Evolutionary conservation across 2,888 invertebrate species (phyloP), one percentile per base, ranked within the genome.

Genomic region (Calephelis perditalis): DNA sequence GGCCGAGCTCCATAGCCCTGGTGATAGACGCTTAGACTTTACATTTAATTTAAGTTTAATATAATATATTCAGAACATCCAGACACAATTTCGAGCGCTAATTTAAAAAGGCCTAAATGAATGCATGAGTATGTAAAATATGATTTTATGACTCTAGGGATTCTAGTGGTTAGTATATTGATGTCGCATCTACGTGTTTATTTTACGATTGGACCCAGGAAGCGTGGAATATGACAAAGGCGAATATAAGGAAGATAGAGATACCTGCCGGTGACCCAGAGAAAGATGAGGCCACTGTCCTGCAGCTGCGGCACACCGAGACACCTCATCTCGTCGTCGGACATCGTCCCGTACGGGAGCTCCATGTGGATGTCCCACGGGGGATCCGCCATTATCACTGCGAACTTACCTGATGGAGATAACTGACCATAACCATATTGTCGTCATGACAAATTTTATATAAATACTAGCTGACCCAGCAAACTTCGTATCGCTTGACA

Each of bases 341-440:
- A 98, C 97, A 99, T 98, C 0, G 99, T 99, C 2, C 98, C 99
- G 80, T 99, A 99, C 0, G 99, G 99, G 56, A 99, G 91, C 84
- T 99, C 99, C 99, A 99, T 99, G 81, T 99, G 99, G 69, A 99
- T 99, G 78, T 99, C 99, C 99, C 99, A 99, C 0, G 99, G 99
- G 0, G 98, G 98, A 83, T 98, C 98, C 44, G 99, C 99, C 99
- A 99, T 99, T 69, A 99, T 97, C 4, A 99, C 98, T 0, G 98
- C 97, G 89, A 98, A 99, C 89, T 99, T 99, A n/a, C 96, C 96
- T 92, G 2, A 7, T 7, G 37, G 10, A 12, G 9, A 35, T 40
- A 26, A 26, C 26, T 26, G 26, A 26, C 26, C 26, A 26, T 26
- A 1, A 26, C 4, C 3, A 26, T 26, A 4, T 26, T 26, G 4